Evolutionary conservation across 2,113 vertebrate genomes (phyloP).

Genomic region (Galbula dea): DNA sequence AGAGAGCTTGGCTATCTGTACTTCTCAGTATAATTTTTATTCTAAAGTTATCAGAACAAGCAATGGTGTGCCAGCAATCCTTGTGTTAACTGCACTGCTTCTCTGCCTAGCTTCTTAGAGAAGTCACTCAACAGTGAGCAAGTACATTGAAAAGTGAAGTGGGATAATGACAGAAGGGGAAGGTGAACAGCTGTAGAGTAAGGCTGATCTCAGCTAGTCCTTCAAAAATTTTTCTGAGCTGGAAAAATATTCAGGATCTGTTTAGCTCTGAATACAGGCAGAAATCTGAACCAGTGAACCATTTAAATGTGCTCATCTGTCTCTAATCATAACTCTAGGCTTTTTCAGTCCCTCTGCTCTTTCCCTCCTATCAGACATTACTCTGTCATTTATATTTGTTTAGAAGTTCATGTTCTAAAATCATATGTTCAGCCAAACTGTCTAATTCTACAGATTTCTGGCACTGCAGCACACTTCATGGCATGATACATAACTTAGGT

Average conservation of each 20-base stretch:
- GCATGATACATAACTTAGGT: neutral
- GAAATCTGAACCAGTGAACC: neutral
- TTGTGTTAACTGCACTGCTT: neutral
- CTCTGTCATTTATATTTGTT: neutral
- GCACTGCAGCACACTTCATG: neutral
- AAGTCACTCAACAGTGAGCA: neutral
- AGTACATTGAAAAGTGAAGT: neutral
- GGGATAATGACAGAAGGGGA: neutral
- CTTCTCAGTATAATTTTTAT: neutral
- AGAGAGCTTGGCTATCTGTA: neutral
- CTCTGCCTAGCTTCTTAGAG: neutral
- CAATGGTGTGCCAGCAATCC: neutral
- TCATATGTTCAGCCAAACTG: neutral
- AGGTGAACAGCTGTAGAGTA: neutral
- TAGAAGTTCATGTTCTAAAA: neutral
- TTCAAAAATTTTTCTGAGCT: neutral
- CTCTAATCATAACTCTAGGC: neutral
- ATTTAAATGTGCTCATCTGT: neutral
- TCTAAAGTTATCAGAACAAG: neutral
- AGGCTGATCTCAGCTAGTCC: neutral
- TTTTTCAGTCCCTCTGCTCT: neutral
- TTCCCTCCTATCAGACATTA: neutral
- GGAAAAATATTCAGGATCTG: neutral
- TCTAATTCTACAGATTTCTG: conserved; percentile 18
- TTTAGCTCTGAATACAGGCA: neutral